A percentile compares a stretch with the other conserved stretches of the same genome.
These are phyloP conservation scores for Drosophila emarginata DNA, from an alignment of 2,888 invertebrate genomes.

Conservation along the genomic window DNA sequence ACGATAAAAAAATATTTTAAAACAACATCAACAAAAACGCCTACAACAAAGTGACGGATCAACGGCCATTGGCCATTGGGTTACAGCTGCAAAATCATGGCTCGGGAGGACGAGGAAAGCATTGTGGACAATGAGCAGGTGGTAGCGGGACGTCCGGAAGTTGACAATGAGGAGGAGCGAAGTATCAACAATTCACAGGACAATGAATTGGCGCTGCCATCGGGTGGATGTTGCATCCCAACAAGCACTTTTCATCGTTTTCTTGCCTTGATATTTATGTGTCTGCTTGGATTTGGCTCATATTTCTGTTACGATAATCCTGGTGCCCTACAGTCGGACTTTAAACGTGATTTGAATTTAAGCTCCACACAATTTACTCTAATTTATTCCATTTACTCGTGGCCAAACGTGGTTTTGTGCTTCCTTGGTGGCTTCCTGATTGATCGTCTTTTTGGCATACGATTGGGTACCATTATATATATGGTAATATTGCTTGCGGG, in stretches of 20 bases:
- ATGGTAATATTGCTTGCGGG: constrained; percentile 93
- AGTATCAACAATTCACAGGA: constrained; percentile 66
- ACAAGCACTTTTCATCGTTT: constrained; percentile 89
- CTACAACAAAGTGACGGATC: constrained; percentile 23
- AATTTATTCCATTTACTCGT: constrained; percentile 97
- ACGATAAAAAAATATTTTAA: constrained; percentile 25
- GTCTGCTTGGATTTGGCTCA: constrained; percentile 97
- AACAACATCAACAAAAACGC: constrained; percentile 51
- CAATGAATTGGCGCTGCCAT: constrained; percentile 77
- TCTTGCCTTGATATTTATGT: constrained; percentile 94
- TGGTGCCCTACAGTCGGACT: constrained; percentile 93
- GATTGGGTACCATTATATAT: constrained; percentile 95
- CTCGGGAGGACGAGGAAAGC: constrained; percentile 63
- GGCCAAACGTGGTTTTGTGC: constrained; percentile 98
- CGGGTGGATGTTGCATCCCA: constrained; percentile 86
- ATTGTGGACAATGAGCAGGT: constrained; percentile 64
- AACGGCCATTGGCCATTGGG: constrained; percentile 42
- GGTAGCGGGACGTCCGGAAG: constrained; percentile 31
- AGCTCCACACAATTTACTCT: constrained; percentile 91
- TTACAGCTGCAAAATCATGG: constrained; percentile 47
- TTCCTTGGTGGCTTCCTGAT: constrained; percentile 98
- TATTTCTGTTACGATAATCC: constrained; percentile 99
- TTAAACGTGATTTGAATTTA: constrained; percentile 90
- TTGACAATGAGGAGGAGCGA: constrained; percentile 1
- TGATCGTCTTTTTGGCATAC: constrained; percentile 96